Conservation (phyloP, 2,797 vertebrate genomes). For the Iguana delicatissima region DNA sequence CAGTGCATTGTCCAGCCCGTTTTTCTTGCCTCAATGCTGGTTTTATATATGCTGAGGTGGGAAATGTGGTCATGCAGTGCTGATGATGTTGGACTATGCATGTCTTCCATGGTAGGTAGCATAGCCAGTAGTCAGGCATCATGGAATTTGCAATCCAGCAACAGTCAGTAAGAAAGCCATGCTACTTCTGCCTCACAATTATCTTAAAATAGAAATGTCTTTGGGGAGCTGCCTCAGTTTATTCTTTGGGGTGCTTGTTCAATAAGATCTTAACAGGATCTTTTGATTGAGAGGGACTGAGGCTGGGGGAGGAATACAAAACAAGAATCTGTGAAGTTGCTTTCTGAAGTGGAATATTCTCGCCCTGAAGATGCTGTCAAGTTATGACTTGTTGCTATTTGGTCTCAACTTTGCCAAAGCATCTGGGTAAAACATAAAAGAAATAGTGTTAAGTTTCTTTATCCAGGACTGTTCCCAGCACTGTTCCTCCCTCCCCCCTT, state of each 20-base stretch:
- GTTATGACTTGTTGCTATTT: conserved; percentile 41
- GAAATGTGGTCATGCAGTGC: neutral
- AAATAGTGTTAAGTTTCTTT: conserved; percentile 58
- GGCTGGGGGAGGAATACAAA: neutral
- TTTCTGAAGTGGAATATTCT: conserved; percentile 49
- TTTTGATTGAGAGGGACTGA: conserved; percentile 6
- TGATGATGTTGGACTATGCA: neutral
- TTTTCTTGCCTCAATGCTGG: neutral
- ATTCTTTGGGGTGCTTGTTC: conserved; percentile 15
- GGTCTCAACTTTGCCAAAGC: conserved; percentile 57
- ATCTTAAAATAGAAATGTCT: conserved; percentile 33
- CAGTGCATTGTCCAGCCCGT: neutral
- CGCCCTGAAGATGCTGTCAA: conserved; percentile 41
- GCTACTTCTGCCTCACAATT: neutral
- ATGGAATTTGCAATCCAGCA: no score
- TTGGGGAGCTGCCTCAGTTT: conserved; percentile 29
- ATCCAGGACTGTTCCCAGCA: conserved; percentile 13
- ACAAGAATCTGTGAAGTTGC: conserved; percentile 65
- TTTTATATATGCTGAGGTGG: neutral
- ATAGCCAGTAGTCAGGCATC: neutral
- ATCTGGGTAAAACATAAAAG: conserved; percentile 63
- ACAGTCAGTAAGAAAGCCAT: no score
- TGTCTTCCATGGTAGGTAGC: neutral
- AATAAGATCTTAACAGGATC: conserved; percentile 35
- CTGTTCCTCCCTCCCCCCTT: neutral